phyloP scores from a whole-genome alignment of 2,113 vertebrate genomes.

The Scortum barcoo region DNA sequence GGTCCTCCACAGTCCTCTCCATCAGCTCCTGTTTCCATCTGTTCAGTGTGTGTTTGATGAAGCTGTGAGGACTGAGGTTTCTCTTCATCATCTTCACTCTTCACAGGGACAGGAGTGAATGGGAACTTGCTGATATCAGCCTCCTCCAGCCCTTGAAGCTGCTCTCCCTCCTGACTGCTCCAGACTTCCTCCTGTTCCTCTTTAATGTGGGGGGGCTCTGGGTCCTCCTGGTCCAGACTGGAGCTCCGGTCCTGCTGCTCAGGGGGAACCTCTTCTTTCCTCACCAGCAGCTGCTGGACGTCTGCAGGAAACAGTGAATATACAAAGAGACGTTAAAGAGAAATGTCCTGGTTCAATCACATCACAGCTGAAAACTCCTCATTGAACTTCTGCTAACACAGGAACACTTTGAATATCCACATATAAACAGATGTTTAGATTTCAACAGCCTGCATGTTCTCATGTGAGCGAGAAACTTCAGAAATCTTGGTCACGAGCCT shows the following conservation, averaged over 20 bases:
- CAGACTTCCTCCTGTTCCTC: background rate
- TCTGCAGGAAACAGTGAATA: background rate
- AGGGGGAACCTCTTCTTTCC: background rate
- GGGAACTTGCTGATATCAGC: background rate
- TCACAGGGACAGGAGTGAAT: background rate
- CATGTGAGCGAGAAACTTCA: no score
- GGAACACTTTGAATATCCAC: no score
- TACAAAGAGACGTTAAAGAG: no score
- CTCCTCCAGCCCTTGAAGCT: background rate
- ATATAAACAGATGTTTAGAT: no score
- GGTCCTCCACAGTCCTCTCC: no score
- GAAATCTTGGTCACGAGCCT: no score
- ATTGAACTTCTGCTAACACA: no score
- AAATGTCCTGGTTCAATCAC: no score
- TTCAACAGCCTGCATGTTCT: no score
- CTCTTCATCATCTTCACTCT: background rate
- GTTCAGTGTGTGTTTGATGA: background rate
- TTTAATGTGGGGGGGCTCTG: background rate
- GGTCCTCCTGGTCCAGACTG: background rate
- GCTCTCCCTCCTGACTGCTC: background rate
- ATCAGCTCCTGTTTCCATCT: no score
- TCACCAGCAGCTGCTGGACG: background rate
- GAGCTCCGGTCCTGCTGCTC: no score
- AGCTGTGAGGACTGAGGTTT: constrained; percentile 9
- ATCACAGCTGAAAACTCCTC: no score